Conservation (phyloP, 2,113 vertebrate genomes). For the Steatornis caripensis region DNA sequence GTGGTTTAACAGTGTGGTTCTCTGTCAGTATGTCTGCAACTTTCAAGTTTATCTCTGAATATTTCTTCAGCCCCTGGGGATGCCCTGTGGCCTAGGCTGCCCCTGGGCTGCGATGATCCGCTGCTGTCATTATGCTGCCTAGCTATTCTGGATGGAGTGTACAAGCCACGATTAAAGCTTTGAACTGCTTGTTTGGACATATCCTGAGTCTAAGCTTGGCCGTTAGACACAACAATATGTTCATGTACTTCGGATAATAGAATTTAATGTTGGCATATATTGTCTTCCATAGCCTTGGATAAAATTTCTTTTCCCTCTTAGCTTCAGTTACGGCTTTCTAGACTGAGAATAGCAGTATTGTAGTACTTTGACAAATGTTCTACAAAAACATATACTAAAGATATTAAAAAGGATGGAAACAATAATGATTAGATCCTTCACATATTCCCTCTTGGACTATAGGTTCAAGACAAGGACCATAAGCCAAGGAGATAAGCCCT, state of each 20-base stretch:
- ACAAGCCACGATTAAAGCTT: neutral
- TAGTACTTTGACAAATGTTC: neutral
- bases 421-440: neutral
- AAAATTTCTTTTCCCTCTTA: neutral
- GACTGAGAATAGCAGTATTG: neutral
- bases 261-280: neutral
- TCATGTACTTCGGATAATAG: neutral
- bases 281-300: neutral
- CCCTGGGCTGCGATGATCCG: neutral
- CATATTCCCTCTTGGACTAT: neutral
- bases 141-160: neutral
- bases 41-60: neutral
- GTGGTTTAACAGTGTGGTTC: neutral
- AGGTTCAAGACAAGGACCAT: neutral
- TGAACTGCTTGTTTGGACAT: neutral
- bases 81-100: fast-evolving
- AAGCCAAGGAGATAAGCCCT: neutral
- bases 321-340: neutral
- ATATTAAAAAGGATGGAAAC: neutral
- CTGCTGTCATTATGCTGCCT: fast-evolving
- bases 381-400: neutral
- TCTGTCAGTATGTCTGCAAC: neutral
- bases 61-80: neutral
- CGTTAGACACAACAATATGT: neutral
- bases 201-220: neutral